Evolutionary conservation across 2,797 vertebrate species (phyloP), one percentile per base, ranked within the genome.

Genomic region (Centropyge bicolor): DNA sequence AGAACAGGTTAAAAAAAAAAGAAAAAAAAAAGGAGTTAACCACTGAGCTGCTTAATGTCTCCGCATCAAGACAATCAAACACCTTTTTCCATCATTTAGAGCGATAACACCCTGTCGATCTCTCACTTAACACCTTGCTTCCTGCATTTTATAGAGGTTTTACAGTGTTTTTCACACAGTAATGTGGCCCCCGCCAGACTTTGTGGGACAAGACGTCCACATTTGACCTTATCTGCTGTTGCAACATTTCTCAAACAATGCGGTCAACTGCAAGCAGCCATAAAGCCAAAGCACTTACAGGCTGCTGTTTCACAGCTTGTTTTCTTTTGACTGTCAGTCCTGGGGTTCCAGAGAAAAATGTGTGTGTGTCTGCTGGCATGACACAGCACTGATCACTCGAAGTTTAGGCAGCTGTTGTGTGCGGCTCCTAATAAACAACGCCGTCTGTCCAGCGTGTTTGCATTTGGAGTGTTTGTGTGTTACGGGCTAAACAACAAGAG

Each of bases 401-500:
- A n/a, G 64, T 72, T 79, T 74, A 74, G 82, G 61, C 48, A 74
- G 17, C 57, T 68, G 40, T 38, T 70, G 59, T 60, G 84, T 71
- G 61, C 59, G 14, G 24, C 55, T 63, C 70, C 74, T 74, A 82
- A 86, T 66, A 77, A 73, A 80, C 68, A 70, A 54, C 24, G 22
- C 60, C 31, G 60, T 76, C 66, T 70, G 78, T 76, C 86, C 57
- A 78, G 72, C 63, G 70, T 72, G 59, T 57, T 69, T 76, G 63
- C 45, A 48, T 70, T 27, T n/a, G 36, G 48, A 65, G 48, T 83
- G 72, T 88, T 79, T 87, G 76, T 71, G 52, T 78, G 61, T 71
- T 40, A 6, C 0, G 12, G 45, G 61, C 88, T 84, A 90, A 92
- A 92, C 86, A 92, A 64, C 65, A 75, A 61, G 77, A 19, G 24